These are phyloP conservation scores for Sebastes trivittatus DNA, from an alignment of 2,797 vertebrate genomes.

Conservation along the genomic window DNA sequence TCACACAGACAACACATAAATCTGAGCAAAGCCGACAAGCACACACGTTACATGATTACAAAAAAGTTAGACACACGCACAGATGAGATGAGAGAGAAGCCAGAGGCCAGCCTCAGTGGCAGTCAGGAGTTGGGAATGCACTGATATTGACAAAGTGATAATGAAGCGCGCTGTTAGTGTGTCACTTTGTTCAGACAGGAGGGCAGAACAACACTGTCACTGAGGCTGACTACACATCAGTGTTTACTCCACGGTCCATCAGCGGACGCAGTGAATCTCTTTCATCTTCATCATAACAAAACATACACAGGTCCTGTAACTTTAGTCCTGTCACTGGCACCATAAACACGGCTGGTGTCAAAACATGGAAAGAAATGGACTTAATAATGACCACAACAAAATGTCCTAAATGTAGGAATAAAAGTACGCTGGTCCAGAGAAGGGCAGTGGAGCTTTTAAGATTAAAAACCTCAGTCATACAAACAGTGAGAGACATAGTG, in stretches of 20 bases:
- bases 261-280: not conserved
- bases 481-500: not conserved
- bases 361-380: not conserved
- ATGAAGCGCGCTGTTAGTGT: constrained; percentile 16
- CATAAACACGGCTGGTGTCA: not conserved
- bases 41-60: not conserved
- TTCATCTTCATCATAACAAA: not conserved
- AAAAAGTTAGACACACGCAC: not conserved
- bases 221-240: constrained; percentile 4
- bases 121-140: constrained; percentile 1
- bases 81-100: not conserved
- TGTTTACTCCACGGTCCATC: constrained; percentile 2
- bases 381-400: not conserved
- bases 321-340: not conserved
- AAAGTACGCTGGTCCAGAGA: not conserved
- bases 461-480: not conserved
- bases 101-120: not conserved
- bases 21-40: constrained; percentile 1
- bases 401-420: not conserved
- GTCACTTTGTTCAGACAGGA: constrained; percentile 27
- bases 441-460: not conserved
- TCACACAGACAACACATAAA: not conserved
- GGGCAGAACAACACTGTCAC: constrained; percentile 8
- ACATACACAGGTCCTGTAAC: not conserved
- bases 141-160: constrained; percentile 53